These are phyloP conservation scores for Scaptomyza graminum DNA, from an alignment of 1,140 invertebrate species.

Conservation along the genomic window DNA sequence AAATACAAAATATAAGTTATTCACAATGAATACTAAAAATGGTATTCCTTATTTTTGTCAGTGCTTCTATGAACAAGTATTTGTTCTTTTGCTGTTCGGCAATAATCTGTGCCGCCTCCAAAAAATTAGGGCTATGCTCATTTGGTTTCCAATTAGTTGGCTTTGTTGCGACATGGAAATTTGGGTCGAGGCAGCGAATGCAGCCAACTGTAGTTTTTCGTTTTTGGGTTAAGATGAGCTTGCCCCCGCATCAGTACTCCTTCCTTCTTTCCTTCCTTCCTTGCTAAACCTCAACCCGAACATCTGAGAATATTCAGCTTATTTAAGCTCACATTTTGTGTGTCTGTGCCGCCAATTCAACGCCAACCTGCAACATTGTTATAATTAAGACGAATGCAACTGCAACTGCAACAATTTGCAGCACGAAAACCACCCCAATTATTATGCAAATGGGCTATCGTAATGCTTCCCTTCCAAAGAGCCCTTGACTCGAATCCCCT, in stretches of 20 bases:
- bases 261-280: too few species aligned
- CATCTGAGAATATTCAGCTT: too few species aligned
- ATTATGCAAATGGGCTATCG: constrained; percentile 25
- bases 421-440: constrained; percentile 22
- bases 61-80: not conserved
- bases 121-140: too few species aligned
- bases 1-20: too few species aligned
- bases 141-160: too few species aligned
- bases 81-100: not conserved
- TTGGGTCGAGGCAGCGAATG: constrained; percentile 13
- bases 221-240: constrained; percentile 38
- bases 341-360: not conserved
- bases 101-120: constrained; percentile 1
- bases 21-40: too few species aligned
- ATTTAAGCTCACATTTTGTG: not conserved
- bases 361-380: constrained; percentile 14
- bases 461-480: not conserved
- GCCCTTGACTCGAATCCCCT: too few species aligned
- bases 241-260: constrained; percentile 3
- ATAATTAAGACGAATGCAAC: constrained; percentile 41
- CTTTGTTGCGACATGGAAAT: constrained; percentile 5
- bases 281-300: too few species aligned
- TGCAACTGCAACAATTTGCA: constrained; percentile 28
- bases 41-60: not conserved
- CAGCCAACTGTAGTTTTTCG: constrained; percentile 1